Percentiles rank a stretch among this genome's conserved stretches.
phyloP scores from a whole-genome alignment of 2,888 invertebrate genomes.

The Ennomos erosarius region DNA sequence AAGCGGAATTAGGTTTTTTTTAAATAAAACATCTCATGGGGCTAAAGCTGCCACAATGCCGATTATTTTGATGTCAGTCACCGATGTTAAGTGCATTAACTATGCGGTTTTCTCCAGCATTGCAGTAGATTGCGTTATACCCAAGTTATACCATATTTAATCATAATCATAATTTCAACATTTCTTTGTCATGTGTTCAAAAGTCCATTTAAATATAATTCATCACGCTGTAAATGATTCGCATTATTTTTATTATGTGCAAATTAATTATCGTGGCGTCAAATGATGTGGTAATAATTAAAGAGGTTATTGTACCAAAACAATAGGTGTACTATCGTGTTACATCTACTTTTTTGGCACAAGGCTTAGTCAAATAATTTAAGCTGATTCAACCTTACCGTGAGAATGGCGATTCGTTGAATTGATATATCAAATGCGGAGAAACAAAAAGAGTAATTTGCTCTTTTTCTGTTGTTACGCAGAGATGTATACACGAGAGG shows the following conservation, averaged over 20 bases:
- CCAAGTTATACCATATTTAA: slow-evolving; percentile 13
- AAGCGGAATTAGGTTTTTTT: too few species aligned
- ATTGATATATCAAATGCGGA: slow-evolving; percentile 39
- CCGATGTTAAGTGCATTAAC: slow-evolving; percentile 25
- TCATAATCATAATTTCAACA: slow-evolving; percentile 23
- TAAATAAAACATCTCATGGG: too few species aligned
- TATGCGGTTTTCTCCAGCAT: slow-evolving; percentile 27
- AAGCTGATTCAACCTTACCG: slow-evolving; percentile 14
- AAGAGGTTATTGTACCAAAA: slow-evolving; percentile 38
- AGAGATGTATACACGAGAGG: slow-evolving; percentile 52
- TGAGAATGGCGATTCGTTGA: slow-evolving; percentile 29
- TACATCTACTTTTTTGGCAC: slow-evolving; percentile 34
- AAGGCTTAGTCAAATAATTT: slow-evolving; percentile 27
- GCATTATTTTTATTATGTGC: slow-evolving; percentile 24
- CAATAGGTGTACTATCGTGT: slow-evolving; percentile 33
- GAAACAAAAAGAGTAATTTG: slow-evolving; percentile 62
- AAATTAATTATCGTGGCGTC: slow-evolving; percentile 16
- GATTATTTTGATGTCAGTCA: slow-evolving; percentile 27
- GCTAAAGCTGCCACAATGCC: slow-evolving; percentile 20
- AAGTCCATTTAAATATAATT: slow-evolving; percentile 3
- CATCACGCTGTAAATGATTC: slow-evolving; percentile 11
- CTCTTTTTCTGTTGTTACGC: slow-evolving; percentile 55
- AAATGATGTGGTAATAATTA: slow-evolving; percentile 25
- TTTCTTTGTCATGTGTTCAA: slow-evolving; percentile 22
- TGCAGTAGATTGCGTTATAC: slow-evolving; percentile 9